These are phyloP conservation scores for Chrosomus eos DNA, from an alignment of 2,797 vertebrate genomes.

Conservation along the genomic window DNA sequence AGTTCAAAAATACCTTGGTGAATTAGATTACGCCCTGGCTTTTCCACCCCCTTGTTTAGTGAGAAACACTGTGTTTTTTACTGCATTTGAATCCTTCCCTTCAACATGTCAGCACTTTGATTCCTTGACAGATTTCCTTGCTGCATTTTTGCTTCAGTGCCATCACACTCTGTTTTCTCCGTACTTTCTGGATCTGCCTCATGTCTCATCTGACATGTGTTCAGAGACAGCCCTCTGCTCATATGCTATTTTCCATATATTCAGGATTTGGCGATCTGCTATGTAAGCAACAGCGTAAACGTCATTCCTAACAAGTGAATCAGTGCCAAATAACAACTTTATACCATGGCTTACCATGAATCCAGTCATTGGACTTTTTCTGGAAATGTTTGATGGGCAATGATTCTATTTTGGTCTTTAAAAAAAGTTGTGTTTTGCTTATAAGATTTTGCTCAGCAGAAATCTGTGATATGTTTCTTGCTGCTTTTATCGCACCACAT, in stretches of 20 bases:
- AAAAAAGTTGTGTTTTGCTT: conserved; percentile 9
- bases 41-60: conserved; percentile 66
- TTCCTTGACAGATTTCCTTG: conserved; percentile 80
- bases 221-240: conserved; percentile 71
- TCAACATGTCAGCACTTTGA: conserved; percentile 82
- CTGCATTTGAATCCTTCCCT: conserved; percentile 75
- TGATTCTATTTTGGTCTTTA: conserved; percentile 42
- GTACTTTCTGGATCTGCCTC: conserved; percentile 76
- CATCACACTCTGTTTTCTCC: conserved; percentile 74
- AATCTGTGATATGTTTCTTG: conserved; percentile 29
- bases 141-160: conserved; percentile 80
- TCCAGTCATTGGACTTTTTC: not conserved
- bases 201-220: conserved; percentile 77
- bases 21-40: conserved; percentile 69
- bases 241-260: conserved; percentile 71
- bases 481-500: conserved; percentile 49
- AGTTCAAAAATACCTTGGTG: conserved; percentile 69
- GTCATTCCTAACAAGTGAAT: conserved; percentile 57
- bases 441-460: conserved; percentile 33
- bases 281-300: conserved; percentile 72
- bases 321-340: not conserved
- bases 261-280: conserved; percentile 71
- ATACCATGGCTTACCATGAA: not conserved
- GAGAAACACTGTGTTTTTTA: conserved; percentile 65
- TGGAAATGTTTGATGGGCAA: conserved; percentile 27